These are phyloP conservation scores for Drosophila helvetica DNA, from an alignment of 2,888 invertebrate species.

Conservation along the genomic window DNA sequence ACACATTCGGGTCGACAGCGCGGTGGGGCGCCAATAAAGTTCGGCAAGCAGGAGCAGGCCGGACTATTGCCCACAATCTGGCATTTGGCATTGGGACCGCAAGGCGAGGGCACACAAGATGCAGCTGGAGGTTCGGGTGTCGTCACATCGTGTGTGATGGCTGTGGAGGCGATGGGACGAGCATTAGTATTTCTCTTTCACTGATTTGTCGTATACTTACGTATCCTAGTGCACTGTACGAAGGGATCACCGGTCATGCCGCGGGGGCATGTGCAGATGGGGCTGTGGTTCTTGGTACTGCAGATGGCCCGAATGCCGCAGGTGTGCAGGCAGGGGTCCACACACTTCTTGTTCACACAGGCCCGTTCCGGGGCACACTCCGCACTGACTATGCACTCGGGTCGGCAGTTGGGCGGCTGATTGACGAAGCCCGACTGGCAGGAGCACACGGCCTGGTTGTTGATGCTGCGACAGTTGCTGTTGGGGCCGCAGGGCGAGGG, in stretches of 20 bases:
- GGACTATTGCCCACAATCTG: conserved; percentile 89
- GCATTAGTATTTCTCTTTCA: background rate
- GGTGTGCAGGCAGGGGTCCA: conserved; percentile 94
- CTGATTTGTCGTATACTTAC: conserved; percentile 85
- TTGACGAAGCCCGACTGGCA: conserved; percentile 92
- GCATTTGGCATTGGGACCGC: conserved; percentile 93
- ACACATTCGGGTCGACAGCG: conserved; percentile 92
- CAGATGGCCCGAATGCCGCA: conserved; percentile 94
- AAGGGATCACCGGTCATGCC: conserved; percentile 95
- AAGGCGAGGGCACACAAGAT: conserved; percentile 92
- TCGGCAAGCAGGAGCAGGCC: conserved; percentile 91
- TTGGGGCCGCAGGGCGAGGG: conserved; percentile 95
- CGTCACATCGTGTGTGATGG: conserved; percentile 65
- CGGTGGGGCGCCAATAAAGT: conserved; percentile 91
- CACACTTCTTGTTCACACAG: conserved; percentile 93
- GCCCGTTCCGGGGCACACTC: conserved; percentile 93
- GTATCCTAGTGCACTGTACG: conserved; percentile 88
- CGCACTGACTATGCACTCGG: conserved; percentile 93
- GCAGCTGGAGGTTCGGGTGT: conserved; percentile 86
- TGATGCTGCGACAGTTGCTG: conserved; percentile 92
- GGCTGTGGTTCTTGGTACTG: conserved; percentile 92
- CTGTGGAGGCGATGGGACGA: conserved; percentile 23
- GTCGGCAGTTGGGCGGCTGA: conserved; percentile 91
- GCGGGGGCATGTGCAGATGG: conserved; percentile 93
- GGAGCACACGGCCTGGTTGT: conserved; percentile 92